Evolutionary conservation across 1,140 invertebrate genomes (phyloP), one percentile per base, ranked within the genome.

Genomic region (Eurosta solidaginis): DNA sequence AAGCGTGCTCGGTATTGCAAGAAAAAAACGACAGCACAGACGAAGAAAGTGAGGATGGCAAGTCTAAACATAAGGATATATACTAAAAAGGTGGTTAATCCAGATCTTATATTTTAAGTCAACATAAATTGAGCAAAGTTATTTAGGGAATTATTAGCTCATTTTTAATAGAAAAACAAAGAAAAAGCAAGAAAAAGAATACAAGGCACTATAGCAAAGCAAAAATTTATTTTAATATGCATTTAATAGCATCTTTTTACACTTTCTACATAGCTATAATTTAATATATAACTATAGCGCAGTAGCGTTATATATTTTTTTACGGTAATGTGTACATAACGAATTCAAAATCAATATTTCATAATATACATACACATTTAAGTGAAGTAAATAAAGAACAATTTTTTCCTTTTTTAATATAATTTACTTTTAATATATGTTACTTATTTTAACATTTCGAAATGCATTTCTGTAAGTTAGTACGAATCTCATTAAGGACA

Each of bases 1-100:
- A 54, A 3, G 83, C 81, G 25, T 85, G 86, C 59, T 54, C 76
- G 1, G 79, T 82, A 27, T 81, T 87, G 45, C 78, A 81, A 77
- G 77, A 77, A 25, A 52, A 3, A 9, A 6, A n/a, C 3, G 2
- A 33, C 42, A 74, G 22, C 10, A 50, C 52, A 25, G 42, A 59
- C 47, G 33, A 1, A 5, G 73, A 77, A 59, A 25, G 47, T n/a
- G n/a, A n/a, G n/a, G n/a, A n/a, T 12, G 4, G 59, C 2, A 22
- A n/a, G n/a, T n/a, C 29, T 9, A 1, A 9, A n/a, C 10, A 22
- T 10, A 68, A 22, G 29, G 33, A 20, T 40, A 33, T 40, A 59
- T 29, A 40, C 33, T 74, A 20, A 47, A 25, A 36, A 17, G 59
- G n/a, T 33, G 22, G 25, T 17, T 47, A 74, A 42, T 17, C 36